Evolutionary conservation across 2,888 invertebrate species (phyloP).

Genomic region (Mythimna ferrago): DNA sequence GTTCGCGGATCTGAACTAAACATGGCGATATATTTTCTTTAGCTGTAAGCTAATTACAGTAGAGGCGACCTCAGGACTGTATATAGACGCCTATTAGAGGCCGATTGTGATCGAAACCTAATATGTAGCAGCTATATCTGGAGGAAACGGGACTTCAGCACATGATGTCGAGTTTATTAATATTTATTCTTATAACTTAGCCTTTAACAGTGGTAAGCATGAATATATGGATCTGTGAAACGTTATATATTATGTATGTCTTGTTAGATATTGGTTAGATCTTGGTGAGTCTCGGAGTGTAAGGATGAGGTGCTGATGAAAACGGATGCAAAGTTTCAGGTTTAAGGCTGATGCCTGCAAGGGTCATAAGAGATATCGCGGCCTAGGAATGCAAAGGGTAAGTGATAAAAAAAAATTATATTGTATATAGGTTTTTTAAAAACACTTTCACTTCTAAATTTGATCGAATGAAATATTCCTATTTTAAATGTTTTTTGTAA

Average conservation of each 20-base stretch:
- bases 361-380: too few relatives aligned
- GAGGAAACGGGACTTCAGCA: constrained; percentile 20
- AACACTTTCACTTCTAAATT: too few relatives aligned
- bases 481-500: too few relatives aligned
- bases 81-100: constrained; percentile 61
- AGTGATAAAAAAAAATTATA: too few relatives aligned
- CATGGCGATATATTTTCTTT: constrained; percentile 79
- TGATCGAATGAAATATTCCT: too few relatives aligned
- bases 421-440: too few relatives aligned
- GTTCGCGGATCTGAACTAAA: constrained; percentile 81
- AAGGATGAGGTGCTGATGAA: too few relatives aligned
- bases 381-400: too few relatives aligned
- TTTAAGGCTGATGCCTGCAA: too few relatives aligned
- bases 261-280: not conserved
- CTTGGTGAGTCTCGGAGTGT: too few relatives aligned
- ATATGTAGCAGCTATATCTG: constrained; percentile 37
- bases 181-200: constrained; percentile 27
- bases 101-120: constrained; percentile 50
- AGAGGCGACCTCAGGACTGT: constrained; percentile 57
- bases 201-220: constrained; percentile 16
- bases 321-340: too few relatives aligned
- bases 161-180: constrained; percentile 19
- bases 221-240: constrained; percentile 4
- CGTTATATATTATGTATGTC: not conserved
- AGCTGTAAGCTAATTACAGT: constrained; percentile 75